Evolutionary conservation across 2,797 vertebrate species (phyloP), one percentile per base, ranked within the genome.

Genomic region (Tarsius wallacei): DNA sequence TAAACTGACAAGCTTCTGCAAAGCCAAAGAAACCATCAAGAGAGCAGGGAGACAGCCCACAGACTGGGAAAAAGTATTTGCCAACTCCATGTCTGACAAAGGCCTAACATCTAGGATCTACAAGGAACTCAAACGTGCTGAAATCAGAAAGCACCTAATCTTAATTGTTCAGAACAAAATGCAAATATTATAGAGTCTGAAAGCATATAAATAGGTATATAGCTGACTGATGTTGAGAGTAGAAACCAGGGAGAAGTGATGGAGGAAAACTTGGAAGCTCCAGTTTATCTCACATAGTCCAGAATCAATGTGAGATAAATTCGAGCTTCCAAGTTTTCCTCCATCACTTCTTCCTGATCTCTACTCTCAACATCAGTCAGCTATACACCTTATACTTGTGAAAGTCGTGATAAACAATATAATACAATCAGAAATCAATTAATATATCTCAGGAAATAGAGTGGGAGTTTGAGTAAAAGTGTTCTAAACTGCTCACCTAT

Each of bases 121-220:
- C 42, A 42, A 42, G 42, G 42, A 42, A 42, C 42, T 42, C 42
- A 42, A 42, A 42, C 42, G 42, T 42, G 42, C 42, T 42, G 7
- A 42, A 42, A 42, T 4, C n/a, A 42, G 42, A 42, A 42, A 42
- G 42, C 42, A 42, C 42, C 42, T 42, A 63, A 71, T 93, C 15
- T 81, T 87, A 71, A 73, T 49, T 84, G 31, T 22, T 85, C 51
- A 87, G 7, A 80, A 89, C 28, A 84, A 90, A 85, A 36, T 90
- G 15, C 17, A 91, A 77, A 96, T 78, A 17, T 87, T 74, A 10
- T 4, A 73, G 74, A 86, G 47, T 12, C 33, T 95, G 26, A 47
- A 2, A 61, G 42, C 17, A 55, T 31, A 47, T 31, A 89, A 64
- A 31, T 17, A 59, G 61, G 22, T 66, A 28, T 33, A 24, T 5